Evolutionary conservation across 2,797 vertebrate species (phyloP).

Genomic region (Miichthys miiuy): DNA sequence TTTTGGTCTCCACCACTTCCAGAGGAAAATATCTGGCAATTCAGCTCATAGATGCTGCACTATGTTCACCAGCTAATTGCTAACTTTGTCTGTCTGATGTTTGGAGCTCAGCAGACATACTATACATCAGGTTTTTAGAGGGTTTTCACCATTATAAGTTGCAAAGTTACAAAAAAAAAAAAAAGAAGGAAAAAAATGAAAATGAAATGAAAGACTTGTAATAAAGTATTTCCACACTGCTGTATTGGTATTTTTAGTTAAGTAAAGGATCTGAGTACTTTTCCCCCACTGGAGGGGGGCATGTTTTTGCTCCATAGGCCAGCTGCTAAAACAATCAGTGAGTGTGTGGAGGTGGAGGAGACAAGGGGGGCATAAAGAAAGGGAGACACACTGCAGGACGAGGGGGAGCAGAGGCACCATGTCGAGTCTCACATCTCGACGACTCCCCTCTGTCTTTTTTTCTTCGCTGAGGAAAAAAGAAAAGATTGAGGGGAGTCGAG

Average conservation of each 20-base stretch:
- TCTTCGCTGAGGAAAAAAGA: conserved; percentile 12
- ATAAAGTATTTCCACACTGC: background rate
- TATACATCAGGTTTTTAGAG: background rate
- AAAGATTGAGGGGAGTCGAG: conserved; percentile 19
- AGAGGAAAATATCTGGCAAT: background rate
- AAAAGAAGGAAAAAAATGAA: too few species aligned
- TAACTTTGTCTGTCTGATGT: background rate
- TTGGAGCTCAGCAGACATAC: too few species aligned
- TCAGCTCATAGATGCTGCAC: background rate
- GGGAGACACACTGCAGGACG: conserved; percentile 44
- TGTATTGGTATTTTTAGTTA: conserved; percentile 5
- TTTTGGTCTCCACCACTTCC: conserved; percentile 1
- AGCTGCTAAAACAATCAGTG: conserved; percentile 86
- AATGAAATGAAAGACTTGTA: too few species aligned
- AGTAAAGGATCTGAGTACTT: conserved; percentile 20
- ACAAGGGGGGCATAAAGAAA: conserved; percentile 63
- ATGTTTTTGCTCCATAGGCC: conserved; percentile 68
- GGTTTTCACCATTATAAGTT: too few species aligned
- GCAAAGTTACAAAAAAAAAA: background rate
- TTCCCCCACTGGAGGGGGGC: conserved; percentile 39
- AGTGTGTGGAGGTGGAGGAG: conserved; percentile 71
- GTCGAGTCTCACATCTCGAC: conserved; percentile 50
- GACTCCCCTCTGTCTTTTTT: conserved; percentile 33
- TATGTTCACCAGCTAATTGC: background rate
- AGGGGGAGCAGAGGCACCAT: conserved; percentile 45